Base-by-base conservation (phyloP, 53 echinoderm and acorn worm species). In the Pentamera pediparva region DNA sequence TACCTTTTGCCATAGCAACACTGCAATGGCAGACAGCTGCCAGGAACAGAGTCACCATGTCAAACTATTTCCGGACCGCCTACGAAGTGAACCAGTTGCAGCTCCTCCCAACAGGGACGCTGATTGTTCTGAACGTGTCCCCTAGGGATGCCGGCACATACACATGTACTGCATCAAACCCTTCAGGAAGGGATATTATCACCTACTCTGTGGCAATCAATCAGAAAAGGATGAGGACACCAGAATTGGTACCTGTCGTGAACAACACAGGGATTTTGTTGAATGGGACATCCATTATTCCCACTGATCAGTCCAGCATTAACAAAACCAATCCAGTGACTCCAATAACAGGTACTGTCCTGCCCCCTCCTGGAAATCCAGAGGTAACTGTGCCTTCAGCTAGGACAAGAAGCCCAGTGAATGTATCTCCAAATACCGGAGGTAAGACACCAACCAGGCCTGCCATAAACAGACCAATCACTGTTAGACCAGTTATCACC, bases 161-260 rank as follows among this genome's bases (percentile, higher is more conserved):
- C 47, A 75, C 59, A 21, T 96, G 98, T 77, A 80, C 73, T 32
- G 79, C 88, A 6, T 69, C 80, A 30, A 96, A 96, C 63, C 78
- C 82, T n/a, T 28, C 85, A 19, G 98, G 98, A 15, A 37, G 69
- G 15, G 87, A 85, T 61, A 75, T 57, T 11, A 86, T 96, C 3
- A 82, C 83, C 4, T 88, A 90, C 54, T 56, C 82, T 41, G 74
- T 96, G 3, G 40, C 75, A 18, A 85, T 94, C 35, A 39, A 65
- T 37, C 65, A 22, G 22, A 40, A 65, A 39, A 64, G 1, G 65
- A 36, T 10, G 2, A 37, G 39, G 25, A 36, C 39, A 6, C 2
- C 39, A 39, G 25, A 38, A 65, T 25, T 37, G 6, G 19, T 8
- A 22, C 37, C 37, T 22, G 22, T 37, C 37, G 20, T 17, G 25